Evolutionary conservation across 2,113 vertebrate genomes (phyloP), one percentile per base, ranked within the genome.

Genomic region (Elaphurus davidianus): DNA sequence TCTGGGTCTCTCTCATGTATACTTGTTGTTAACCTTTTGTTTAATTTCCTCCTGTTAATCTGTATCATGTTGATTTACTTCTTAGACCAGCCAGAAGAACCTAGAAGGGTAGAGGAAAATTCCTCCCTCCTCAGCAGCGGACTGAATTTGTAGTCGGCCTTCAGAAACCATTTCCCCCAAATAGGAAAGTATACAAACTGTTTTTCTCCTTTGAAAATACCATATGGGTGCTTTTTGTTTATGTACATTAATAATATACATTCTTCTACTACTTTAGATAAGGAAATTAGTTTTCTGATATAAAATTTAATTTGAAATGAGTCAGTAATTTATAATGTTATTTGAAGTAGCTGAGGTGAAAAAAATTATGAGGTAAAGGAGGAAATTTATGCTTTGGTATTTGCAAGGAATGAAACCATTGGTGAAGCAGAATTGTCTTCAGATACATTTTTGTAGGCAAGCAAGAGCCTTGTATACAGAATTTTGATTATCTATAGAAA

Each of bases 401-500:
- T 91, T 87, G 50, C 78, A 84, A 98, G 59, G 23, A 84, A 85
- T 90, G 21, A 93, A 98, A 95, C 96, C 33, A 94, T 45, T 82
- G 71, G 23, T 93, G 64, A 91, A 91, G 25, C n/a, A 93, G n/a
- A 97, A 95, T 95, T 97, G 59, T 94, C 71, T 94, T 94, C 86
- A 95, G 84, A 93, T 96, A 93, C 19, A 52, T 59, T 88, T 97
- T 91, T 76, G 86, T 30, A 95, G 93, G 45, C 25, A 90, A 86
- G 74, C 60, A 95, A 84, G 83, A 94, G 10, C 59, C 59, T 28
- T 60, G 12, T 64, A 47, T 91, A 87, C 36, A 95, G 81, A 86
- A 97, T 96, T 96, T 96, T 96, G 74, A 98, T 96, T 94, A 97
- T 90, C 14, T 92, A 45, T 88, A 88, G 95, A 96, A 97, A 97